Conservation (phyloP, 1,140 invertebrate genomes). For the Melitaea cinxia region DNA sequence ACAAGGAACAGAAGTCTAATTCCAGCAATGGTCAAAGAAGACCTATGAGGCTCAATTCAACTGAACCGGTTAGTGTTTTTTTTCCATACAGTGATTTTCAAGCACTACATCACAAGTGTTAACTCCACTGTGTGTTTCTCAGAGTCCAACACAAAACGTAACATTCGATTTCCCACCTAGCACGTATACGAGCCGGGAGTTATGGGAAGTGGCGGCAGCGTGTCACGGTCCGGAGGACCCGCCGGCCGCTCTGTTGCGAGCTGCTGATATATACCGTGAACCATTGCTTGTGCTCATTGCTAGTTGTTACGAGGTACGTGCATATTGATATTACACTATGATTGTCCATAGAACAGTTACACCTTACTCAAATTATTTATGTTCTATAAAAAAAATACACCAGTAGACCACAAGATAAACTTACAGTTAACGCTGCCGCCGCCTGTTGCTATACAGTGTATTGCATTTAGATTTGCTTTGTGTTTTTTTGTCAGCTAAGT, state of each 20-base stretch:
- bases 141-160: conserved; percentile 54
- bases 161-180: conserved; percentile 61
- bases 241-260: conserved; percentile 83
- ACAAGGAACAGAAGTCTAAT: conserved; percentile 64
- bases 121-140: not conserved
- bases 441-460: too few species aligned
- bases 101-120: too few species aligned
- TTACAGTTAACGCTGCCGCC: too few species aligned
- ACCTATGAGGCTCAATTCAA: conserved; percentile 64
- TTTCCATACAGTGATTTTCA: too few species aligned
- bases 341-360: too few species aligned
- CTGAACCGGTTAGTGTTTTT: conserved; percentile 68
- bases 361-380: too few species aligned
- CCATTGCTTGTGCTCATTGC: conserved; percentile 85
- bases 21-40: conserved; percentile 70
- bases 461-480: too few species aligned
- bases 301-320: conserved; percentile 85
- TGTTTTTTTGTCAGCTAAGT: too few species aligned
- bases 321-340: too few species aligned
- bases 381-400: too few species aligned
- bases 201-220: conserved; percentile 84
- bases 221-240: conserved; percentile 87
- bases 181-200: conserved; percentile 74
- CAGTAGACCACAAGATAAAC: too few species aligned
- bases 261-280: conserved; percentile 80